Conservation (phyloP, 2,797 vertebrate species). For the Nasua narica region DNA sequence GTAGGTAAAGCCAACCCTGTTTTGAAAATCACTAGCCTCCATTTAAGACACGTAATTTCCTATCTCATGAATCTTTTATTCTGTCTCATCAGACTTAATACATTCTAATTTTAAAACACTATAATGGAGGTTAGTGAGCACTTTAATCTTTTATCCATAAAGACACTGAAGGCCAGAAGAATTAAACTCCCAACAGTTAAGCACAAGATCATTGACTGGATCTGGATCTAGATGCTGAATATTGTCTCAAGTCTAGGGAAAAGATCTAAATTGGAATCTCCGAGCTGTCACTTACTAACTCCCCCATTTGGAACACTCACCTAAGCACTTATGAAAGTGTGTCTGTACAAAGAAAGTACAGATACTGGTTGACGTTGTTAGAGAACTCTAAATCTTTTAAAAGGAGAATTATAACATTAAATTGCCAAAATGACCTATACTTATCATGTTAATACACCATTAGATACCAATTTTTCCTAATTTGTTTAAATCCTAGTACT, state of each 20-base stretch:
- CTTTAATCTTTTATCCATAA: not conserved
- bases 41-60: not conserved
- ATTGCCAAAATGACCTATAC: not conserved
- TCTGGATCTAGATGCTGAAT: not conserved
- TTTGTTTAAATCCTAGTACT: not conserved
- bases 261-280: not conserved
- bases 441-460: not conserved
- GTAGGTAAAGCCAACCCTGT: not conserved
- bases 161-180: not conserved
- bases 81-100: not conserved
- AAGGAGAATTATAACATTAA: not conserved
- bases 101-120: not conserved
- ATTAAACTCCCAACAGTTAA: not conserved
- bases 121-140: not conserved
- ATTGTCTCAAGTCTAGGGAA: not conserved
- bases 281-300: not conserved
- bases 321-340: not conserved
- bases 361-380: not conserved
- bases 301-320: not conserved
- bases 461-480: not conserved
- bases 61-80: not conserved
- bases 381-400: not conserved
- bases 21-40: not conserved
- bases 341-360: constrained; percentile 17
- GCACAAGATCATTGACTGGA: not conserved